Percentiles rank a stretch among this genome's conserved stretches.
Evolutionary conservation across 2,797 vertebrate genomes (phyloP).

Genomic region (Chelidonichthys spinosus): DNA sequence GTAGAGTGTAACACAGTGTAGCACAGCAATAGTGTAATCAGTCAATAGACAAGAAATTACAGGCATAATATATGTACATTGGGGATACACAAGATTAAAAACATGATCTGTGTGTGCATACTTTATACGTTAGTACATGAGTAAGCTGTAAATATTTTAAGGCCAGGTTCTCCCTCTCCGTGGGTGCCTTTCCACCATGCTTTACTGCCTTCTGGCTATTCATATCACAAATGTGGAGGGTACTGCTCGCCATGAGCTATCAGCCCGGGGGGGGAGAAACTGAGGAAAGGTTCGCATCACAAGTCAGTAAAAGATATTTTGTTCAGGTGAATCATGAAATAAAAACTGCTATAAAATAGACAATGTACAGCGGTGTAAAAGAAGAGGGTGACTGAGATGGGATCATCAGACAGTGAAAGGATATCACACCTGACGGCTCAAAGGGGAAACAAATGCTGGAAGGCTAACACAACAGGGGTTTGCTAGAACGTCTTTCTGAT

Average conservation of each 20-base stretch:
- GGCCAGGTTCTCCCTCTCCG: not conserved
- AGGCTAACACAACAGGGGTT: constrained; percentile 8
- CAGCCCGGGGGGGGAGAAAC: constrained; percentile 15
- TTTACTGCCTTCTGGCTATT: constrained; percentile 30
- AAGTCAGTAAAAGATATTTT: constrained; percentile 16
- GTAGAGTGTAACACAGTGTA: not conserved
- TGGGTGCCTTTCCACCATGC: constrained; percentile 5
- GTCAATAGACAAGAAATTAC: not conserved
- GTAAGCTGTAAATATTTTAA: constrained; percentile 46
- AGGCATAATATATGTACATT: not conserved
- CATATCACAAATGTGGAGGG: constrained; percentile 29
- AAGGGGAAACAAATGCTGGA: not conserved
- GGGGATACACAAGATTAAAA: not conserved
- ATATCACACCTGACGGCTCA: constrained; percentile 1
- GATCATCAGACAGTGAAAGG: not conserved
- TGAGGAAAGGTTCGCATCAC: constrained; percentile 27
- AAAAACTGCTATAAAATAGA: not conserved
- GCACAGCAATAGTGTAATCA: constrained; percentile 1
- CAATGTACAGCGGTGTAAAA: not conserved
- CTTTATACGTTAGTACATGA: constrained; percentile 2
- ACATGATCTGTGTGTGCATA: not conserved
- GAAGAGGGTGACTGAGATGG: not conserved
- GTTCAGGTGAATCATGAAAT: constrained; percentile 20
- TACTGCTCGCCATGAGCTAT: constrained; percentile 1
- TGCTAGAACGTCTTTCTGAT: not conserved